Evolutionary conservation across 2,888 invertebrate species (phyloP).

Genomic region (Agrotis segetum): DNA sequence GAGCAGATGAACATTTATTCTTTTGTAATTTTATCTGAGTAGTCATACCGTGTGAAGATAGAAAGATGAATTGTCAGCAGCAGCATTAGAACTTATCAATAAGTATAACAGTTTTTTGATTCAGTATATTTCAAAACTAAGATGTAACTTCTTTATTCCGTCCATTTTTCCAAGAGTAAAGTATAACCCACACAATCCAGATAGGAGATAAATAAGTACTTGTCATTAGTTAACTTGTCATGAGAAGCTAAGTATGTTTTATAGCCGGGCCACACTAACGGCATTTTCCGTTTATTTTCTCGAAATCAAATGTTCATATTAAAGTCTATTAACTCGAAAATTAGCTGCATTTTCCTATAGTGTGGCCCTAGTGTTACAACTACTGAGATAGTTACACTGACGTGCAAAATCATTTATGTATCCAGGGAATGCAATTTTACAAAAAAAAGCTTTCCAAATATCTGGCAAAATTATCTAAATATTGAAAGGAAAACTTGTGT

Average conservation of each 20-base stretch:
- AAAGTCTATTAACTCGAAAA: too few relatives aligned
- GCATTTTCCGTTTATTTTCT: too few relatives aligned
- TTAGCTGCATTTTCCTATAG: too few relatives aligned
- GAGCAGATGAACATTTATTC: too few relatives aligned
- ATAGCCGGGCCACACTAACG: too few relatives aligned
- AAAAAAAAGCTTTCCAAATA: not conserved
- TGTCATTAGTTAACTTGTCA: constrained; percentile 66
- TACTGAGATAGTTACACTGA: constrained; percentile 40
- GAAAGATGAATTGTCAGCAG: too few relatives aligned
- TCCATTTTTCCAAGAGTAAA: constrained; percentile 3
- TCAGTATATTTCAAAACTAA: not conserved
- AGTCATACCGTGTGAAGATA: too few relatives aligned
- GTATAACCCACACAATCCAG: constrained; percentile 13
- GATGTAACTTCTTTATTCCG: constrained; percentile 22
- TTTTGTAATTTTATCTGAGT: too few relatives aligned
- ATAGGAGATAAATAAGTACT: constrained; percentile 66
- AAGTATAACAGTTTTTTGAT: not conserved
- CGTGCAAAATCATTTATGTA: constrained; percentile 29
- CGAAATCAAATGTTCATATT: too few relatives aligned
- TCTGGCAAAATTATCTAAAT: not conserved
- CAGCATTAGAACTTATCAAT: too few relatives aligned
- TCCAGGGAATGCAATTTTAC: not conserved
- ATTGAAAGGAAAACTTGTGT: not conserved
- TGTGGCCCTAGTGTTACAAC: constrained; percentile 1
- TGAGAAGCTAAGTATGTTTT: constrained; percentile 58